Base-by-base conservation (phyloP, 2,888 invertebrate species). In the Linyphia triangularis region DNA sequence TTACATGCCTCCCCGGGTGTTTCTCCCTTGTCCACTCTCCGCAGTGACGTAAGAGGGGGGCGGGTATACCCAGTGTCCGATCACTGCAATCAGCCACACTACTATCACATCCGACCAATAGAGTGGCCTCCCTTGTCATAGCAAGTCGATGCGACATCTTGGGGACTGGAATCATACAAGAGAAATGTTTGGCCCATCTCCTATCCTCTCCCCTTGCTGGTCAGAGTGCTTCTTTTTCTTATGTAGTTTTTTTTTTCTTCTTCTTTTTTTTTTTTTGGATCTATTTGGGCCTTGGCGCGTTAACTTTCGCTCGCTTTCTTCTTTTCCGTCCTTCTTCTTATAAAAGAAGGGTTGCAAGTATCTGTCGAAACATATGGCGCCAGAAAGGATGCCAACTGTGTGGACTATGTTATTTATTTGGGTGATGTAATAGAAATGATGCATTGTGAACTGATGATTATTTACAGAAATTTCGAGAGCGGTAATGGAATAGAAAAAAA, bases 61-160 rank as follows among this genome's bases (percentile, higher is more conserved):
- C 5, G 51, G 75, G 72, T 51, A 51, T 65, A 69, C 26, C 88
- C 77, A 88, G 77, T 89, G 88, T 89, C 88, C 88, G 88, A 89
- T 89, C 88, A 89, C 84, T 75, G 88, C 88, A 89, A 89, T 89
- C 88, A 89, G 77, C 85, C 85, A 70, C 85, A 85, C 69, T 78
- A 72, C 81, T 81, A 84, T 75, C 84, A 84, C 84, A 84, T 84
- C 85, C 83, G 67, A 83, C 88, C 83, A 89, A 89, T 78, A 69
- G 88, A 83, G 83, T 84, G 70, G 63, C 81, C 78, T 65, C 81
- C 37, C 88, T 77, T 89, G 88, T 89, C 86, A 72, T 70, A 65
- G 69, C 88, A 83, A 82, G 82, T 88, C 82, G 69, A 72, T 43
- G 61, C 40, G 82, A 88, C 88, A 88, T 82, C 88, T 73, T 86